A percentile compares a stretch with the other conserved stretches of the same genome.
Conservation (phyloP, 2,113 vertebrate genomes). For the Syngnathus scovelli region DNA sequence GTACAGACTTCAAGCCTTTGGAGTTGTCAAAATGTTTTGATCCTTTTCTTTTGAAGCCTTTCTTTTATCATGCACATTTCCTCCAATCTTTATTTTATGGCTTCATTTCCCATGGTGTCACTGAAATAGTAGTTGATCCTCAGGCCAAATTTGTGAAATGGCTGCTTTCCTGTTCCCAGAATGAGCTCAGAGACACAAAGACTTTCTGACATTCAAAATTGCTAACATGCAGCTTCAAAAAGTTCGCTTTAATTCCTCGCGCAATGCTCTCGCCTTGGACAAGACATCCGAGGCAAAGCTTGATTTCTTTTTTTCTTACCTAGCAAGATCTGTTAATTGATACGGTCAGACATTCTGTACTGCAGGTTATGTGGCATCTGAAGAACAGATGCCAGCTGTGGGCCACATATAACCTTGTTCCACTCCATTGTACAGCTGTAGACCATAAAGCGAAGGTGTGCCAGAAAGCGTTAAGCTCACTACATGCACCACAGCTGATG, state of each 20-base stretch:
- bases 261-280: slow-evolving; percentile 9
- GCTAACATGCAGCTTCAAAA: slow-evolving; percentile 32
- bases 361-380: slow-evolving; percentile 49
- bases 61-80: slow-evolving; percentile 14
- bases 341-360: slow-evolving; percentile 31
- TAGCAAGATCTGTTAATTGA: slow-evolving; percentile 50
- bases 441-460: slow-evolving; percentile 47
- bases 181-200: slow-evolving; percentile 26
- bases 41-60: not conserved
- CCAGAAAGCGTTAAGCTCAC: slow-evolving; percentile 65
- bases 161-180: slow-evolving; percentile 44
- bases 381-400: slow-evolving; percentile 53
- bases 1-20: not conserved
- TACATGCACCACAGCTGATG: slow-evolving; percentile 51
- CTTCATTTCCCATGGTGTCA: slow-evolving; percentile 33
- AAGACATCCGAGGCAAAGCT: slow-evolving; percentile 21
- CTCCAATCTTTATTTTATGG: slow-evolving; percentile 7
- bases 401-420: slow-evolving; percentile 48
- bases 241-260: slow-evolving; percentile 16
- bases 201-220: slow-evolving; percentile 54
- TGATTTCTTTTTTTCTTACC: slow-evolving; percentile 27
- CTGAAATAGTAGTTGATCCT: slow-evolving; percentile 47
- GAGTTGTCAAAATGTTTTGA: no score
- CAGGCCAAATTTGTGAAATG: slow-evolving; percentile 39
- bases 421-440: slow-evolving; percentile 45